Conservation (phyloP, 2,113 vertebrate genomes). For the Lepisosteus osseus region DNA sequence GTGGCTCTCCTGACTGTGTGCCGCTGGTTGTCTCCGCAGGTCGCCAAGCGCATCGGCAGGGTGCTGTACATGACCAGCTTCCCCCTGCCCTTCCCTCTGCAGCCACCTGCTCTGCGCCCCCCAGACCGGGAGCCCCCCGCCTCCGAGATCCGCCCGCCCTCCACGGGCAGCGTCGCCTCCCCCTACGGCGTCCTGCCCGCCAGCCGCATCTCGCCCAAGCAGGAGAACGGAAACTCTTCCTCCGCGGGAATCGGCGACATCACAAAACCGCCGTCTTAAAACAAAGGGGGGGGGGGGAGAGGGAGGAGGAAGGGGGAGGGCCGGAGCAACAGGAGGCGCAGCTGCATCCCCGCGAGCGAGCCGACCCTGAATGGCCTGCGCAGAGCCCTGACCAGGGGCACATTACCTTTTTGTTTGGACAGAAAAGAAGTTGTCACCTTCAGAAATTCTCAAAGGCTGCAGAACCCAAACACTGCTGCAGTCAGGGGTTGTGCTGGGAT, state of each 20-base stretch:
- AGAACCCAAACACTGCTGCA: slow-evolving; percentile 4
- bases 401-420: too few relatives aligned
- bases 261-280: slow-evolving; percentile 77
- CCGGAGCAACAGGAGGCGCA: slow-evolving; percentile 40
- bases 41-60: slow-evolving; percentile 84
- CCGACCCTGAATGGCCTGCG: too few relatives aligned
- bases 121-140: slow-evolving; percentile 64
- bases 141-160: slow-evolving; percentile 66
- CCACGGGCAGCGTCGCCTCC: slow-evolving; percentile 74
- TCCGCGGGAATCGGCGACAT: slow-evolving; percentile 58
- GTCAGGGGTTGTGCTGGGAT: too few relatives aligned
- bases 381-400: too few relatives aligned
- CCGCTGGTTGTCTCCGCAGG: slow-evolving; percentile 59
- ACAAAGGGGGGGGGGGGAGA: slow-evolving; percentile 9
- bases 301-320: slow-evolving; percentile 42
- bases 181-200: slow-evolving; percentile 63
- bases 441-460: slow-evolving; percentile 2
- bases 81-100: slow-evolving; percentile 84
- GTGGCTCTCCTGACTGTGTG: slow-evolving; percentile 24
- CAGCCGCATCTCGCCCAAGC: slow-evolving; percentile 77
- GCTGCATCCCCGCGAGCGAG: too few relatives aligned
- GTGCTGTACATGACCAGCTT: slow-evolving; percentile 93
- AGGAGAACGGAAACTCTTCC: slow-evolving; percentile 74
- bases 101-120: slow-evolving; percentile 69
- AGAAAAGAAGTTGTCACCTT: not conserved